A percentile compares a stretch with the other conserved stretches of the same genome.
Evolutionary conservation across 2,113 vertebrate genomes (phyloP).

Genomic region (Silurus asotus): DNA sequence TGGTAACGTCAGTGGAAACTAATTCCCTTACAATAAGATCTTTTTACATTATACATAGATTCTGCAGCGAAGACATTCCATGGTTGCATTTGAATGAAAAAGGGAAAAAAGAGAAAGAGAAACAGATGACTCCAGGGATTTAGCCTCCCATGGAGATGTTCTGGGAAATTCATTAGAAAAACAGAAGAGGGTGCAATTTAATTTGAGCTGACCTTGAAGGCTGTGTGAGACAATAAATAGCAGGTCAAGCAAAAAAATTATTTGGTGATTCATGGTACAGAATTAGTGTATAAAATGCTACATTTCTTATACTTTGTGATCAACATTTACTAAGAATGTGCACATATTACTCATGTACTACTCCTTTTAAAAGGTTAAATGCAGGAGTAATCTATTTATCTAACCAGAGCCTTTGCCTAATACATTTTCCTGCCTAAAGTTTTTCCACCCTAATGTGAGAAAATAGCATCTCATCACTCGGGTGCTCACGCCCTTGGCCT

Average conservation of each 20-base stretch:
- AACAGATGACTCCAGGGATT: conserved; percentile 33
- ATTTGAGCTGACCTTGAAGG: conserved; percentile 87
- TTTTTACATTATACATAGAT: conserved; percentile 17
- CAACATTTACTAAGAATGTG: not conserved
- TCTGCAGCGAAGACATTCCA: not conserved
- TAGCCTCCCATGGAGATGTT: conserved; percentile 28
- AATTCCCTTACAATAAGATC: not conserved
- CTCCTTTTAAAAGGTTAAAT: conserved; percentile 12
- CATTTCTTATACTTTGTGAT: not conserved
- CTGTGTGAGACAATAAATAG: conserved; percentile 60
- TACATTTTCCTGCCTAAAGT: conserved; percentile 39
- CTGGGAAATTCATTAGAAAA: conserved; percentile 68
- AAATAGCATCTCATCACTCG: conserved; percentile 23
- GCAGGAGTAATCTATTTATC: not conserved
- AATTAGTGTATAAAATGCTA: not conserved
- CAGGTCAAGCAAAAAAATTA: conserved; percentile 4
- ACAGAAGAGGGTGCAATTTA: conserved; percentile 78
- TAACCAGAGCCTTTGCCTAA: conserved; percentile 8
- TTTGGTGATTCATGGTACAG: not conserved
- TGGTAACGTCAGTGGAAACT: not conserved
- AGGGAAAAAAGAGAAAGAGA: conserved; percentile 24
- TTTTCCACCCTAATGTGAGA: conserved; percentile 29
- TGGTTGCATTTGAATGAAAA: conserved; percentile 15
- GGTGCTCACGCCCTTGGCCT: conserved; percentile 24
- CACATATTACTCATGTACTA: not conserved